These are phyloP conservation scores for Limnephilus auricula DNA, from an alignment of 2,888 invertebrate species.

Conservation along the genomic window DNA sequence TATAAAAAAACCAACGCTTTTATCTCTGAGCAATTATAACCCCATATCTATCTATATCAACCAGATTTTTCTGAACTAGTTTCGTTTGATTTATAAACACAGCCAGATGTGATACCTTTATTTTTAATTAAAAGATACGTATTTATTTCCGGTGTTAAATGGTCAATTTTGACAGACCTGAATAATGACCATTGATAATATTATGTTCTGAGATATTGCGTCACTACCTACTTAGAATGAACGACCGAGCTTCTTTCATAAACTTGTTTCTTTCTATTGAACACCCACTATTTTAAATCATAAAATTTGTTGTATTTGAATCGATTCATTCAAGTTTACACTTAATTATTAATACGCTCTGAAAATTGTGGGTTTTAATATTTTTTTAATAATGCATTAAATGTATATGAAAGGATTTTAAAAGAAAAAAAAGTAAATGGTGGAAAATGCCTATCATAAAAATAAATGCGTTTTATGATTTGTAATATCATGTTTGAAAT, in stretches of 20 bases:
- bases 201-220: neutral
- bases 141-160: neutral
- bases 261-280: neutral
- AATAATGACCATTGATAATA: neutral
- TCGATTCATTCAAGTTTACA: neutral
- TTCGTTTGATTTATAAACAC: neutral
- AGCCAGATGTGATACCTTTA: neutral
- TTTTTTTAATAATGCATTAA: neutral
- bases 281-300: neutral
- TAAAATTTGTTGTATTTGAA: neutral
- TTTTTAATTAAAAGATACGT: neutral
- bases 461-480: constrained; percentile 2
- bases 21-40: neutral
- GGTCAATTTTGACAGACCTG: neutral
- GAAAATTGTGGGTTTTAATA: neutral
- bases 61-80: neutral
- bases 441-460: neutral
- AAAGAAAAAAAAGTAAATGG: too few species aligned
- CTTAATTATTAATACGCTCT: neutral
- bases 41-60: neutral
- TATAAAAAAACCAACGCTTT: neutral
- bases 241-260: neutral
- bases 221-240: neutral
- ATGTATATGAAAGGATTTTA: neutral
- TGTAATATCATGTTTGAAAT: neutral